Percentiles rank a stretch among this genome's conserved stretches.
These are phyloP conservation scores for Magallana ariakensis DNA, from an alignment of 1,140 invertebrate genomes.

Conservation along the genomic window DNA sequence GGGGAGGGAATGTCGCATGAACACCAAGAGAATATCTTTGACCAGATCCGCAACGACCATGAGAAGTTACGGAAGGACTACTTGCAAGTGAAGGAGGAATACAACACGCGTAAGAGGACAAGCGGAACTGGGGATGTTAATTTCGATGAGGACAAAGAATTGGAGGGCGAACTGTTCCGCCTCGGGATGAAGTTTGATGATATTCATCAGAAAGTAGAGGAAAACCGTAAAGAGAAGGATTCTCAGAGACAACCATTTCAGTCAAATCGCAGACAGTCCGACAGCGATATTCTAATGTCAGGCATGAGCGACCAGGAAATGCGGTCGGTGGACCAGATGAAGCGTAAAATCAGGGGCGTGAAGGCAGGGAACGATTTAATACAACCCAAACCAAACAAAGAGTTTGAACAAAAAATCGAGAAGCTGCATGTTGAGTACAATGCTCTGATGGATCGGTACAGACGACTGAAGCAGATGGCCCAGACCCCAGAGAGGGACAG, in stretches of 20 bases:
- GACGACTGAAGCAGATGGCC: slow-evolving; percentile 73
- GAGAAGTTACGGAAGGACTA: slow-evolving; percentile 74
- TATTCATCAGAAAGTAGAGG: slow-evolving; percentile 74
- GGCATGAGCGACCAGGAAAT: slow-evolving; percentile 48
- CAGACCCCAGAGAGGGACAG: slow-evolving; percentile 72
- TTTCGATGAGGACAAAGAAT: slow-evolving; percentile 75
- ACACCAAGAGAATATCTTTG: slow-evolving; percentile 73
- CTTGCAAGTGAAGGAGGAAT: slow-evolving; percentile 75
- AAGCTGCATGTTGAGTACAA: slow-evolving; percentile 74
- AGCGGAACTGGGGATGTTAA: slow-evolving; percentile 60
- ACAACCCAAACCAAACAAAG: slow-evolving; percentile 54
- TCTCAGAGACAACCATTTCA: slow-evolving; percentile 74
- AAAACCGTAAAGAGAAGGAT: slow-evolving; percentile 69
- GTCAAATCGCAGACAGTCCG: slow-evolving; percentile 52
- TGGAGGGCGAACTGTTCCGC: slow-evolving; percentile 76
- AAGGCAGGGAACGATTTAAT: slow-evolving; percentile 65
- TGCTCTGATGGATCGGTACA: slow-evolving; percentile 73
- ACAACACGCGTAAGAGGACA: slow-evolving; percentile 71
- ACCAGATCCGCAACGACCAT: slow-evolving; percentile 73
- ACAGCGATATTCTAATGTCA: slow-evolving; percentile 27
- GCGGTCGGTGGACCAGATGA: slow-evolving; percentile 65
- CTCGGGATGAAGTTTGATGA: slow-evolving; percentile 78
- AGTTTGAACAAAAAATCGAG: slow-evolving; percentile 67
- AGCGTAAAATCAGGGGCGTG: slow-evolving; percentile 59
- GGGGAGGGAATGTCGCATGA: slow-evolving; percentile 68